Evolutionary conservation across 2,113 vertebrate species (phyloP), one percentile per base, ranked within the genome.

Genomic region (Rhabdornis inornatus): DNA sequence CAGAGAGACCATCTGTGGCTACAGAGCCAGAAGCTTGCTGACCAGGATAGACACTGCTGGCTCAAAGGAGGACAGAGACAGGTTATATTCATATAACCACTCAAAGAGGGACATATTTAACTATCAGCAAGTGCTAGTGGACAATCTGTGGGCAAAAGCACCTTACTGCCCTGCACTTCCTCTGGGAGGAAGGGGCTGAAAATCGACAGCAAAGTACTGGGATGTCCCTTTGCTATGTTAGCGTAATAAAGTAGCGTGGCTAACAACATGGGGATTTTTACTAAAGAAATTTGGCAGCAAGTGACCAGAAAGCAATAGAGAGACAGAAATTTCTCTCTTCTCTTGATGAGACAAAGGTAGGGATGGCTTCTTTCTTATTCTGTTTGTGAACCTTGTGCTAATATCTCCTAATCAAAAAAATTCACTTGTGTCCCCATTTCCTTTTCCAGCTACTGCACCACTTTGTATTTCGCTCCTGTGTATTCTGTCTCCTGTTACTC

Each of bases 1-100:
- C 70, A 92, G 93, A 96, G 72, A 91, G 39, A 95, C 91, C 94
- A 97, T 96, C 95, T 97, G 95, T 84, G 87, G 91, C 80, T 94
- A 64, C 80, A 89, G 89, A 95, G 77, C 69, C 80, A 93, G 89
- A 81, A 92, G n/a, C 83, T 94, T 89, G 80, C 72, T 97, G 95
- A 92, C 89, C 23, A 0, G 52, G 60, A 64, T 39, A 92, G 80
- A 75, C 80, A 39, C 21, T 83, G 80, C 68, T 87, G 81, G 28
- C 89, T 74, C 52, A 52, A 37, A 94, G 80, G 49, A 83, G 44
- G 76, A 71, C 52, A 59, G 83, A 52, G 72, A 74, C 86, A 87
- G 49, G 47, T 94, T 52, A 78, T 49, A 82, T 47, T 65, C 28
- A 28, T 68, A 78, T 19, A 89, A 68, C 17, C 13, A 57, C 39